Evolutionary conservation across 2,888 invertebrate genomes (phyloP), one percentile per base, ranked within the genome.

Genomic region (Calephelis perditalis): DNA sequence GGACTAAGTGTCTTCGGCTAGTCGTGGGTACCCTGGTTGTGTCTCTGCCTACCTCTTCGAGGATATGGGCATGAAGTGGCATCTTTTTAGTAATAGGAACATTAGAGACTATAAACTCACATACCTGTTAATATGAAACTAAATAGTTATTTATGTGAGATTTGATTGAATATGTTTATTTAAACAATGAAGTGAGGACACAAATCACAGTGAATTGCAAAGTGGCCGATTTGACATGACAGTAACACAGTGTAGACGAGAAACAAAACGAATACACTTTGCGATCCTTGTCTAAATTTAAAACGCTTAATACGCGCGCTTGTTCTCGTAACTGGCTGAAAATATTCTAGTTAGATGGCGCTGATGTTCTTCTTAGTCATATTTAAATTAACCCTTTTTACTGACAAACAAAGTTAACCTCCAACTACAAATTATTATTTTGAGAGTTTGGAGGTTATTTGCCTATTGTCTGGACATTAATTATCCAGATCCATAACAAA

Each of bases 181-280:
- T 52, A 59, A 40, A 54, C 40, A 40, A 40, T 64, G 62, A 59
- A 56, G 65, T 65, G 63, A 57, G 65, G 55, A 65, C 62, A 67
- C 66, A 67, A 66, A 65, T 67, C 68, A 69, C 66, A 62, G 63
- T 68, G 61, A 78, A 67, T 69, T 65, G 61, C 63, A 59, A 44
- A 26, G 60, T 63, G 62, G 59, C 49, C 63, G 60, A 65, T 65
- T 63, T 64, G 64, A 67, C 68, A 67, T 63, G 70, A 70, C 70
- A 65, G 59, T 67, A 61, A 64, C 68, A 63, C 59, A 63, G 59
- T 64, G 68, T 66, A 65, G 68, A 66, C 57, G 57, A 57, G 44
- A n/a, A 45, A 57, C 45, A 45, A 57, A 45, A 43, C 45, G 35
- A 26, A 44, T 26, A 35, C 26, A 35, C 11, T 6, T 45, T 43